phyloP scores from a whole-genome alignment of 64 coral and sea anemone genomes.

The Porites lutea region DNA sequence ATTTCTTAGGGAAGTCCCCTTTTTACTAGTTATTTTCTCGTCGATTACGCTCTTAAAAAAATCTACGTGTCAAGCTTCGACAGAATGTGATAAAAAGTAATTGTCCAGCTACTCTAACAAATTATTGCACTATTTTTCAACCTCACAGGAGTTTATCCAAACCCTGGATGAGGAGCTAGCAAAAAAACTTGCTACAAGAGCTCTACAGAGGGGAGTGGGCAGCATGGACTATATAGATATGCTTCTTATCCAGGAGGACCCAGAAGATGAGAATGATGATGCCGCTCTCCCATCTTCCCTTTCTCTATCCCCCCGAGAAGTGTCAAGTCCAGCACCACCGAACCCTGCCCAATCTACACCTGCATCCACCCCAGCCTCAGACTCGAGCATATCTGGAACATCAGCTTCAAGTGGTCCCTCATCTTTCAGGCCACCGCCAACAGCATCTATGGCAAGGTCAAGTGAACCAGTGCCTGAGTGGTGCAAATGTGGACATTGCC shows the following conservation, averaged over 20 bases:
- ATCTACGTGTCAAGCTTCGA: background rate
- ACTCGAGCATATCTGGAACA: too few species aligned
- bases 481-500: too few species aligned
- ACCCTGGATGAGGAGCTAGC: slow-evolving; percentile 50
- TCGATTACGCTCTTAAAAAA: background rate
- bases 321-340: background rate
- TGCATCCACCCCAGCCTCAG: background rate
- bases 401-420: too few species aligned
- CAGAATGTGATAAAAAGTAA: background rate
- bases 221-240: slow-evolving; percentile 52
- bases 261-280: slow-evolving; percentile 9
- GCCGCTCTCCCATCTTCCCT: background rate
- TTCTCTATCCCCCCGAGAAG: background rate
- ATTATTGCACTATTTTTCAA: background rate
- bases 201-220: slow-evolving; percentile 36
- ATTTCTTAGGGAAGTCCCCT: background rate
- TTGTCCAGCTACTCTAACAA: background rate
- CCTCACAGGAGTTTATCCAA: slow-evolving; percentile 32
- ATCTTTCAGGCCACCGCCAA: too few species aligned
- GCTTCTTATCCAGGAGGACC: slow-evolving; percentile 13
- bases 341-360: background rate
- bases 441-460: too few species aligned
- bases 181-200: slow-evolving; percentile 29
- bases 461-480: too few species aligned
- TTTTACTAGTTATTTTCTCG: background rate